Conservation (phyloP, 2,888 invertebrate species). For the Arenicola marina region DNA sequence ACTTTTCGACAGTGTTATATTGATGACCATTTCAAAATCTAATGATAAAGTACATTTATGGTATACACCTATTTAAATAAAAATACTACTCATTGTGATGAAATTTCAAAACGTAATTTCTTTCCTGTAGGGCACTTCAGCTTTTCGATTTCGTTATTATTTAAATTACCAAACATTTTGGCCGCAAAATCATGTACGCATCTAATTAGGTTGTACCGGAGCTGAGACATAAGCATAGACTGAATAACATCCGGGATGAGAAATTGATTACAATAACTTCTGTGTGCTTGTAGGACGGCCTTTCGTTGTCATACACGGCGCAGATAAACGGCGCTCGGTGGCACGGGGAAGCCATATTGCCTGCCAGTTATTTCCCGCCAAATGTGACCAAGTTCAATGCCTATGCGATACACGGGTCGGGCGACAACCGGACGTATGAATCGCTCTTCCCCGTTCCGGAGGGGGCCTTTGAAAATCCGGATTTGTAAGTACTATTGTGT, state of each 20-base stretch:
- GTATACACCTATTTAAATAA: background rate
- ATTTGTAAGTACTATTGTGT: constrained; percentile 59
- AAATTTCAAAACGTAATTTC: background rate
- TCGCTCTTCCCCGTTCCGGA: constrained; percentile 62
- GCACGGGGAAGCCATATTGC: constrained; percentile 61
- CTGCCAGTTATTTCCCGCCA: constrained; percentile 63
- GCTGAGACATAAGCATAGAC: background rate
- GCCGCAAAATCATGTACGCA: no score
- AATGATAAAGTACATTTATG: no score
- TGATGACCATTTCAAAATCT: no score
- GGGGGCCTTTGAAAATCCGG: constrained; percentile 57
- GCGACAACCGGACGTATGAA: constrained; percentile 60
- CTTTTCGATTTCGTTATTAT: no score
- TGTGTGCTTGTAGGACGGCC: constrained; percentile 51
- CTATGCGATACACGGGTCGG: constrained; percentile 65
- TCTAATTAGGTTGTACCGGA: no score
- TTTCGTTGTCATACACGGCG: constrained; percentile 53
- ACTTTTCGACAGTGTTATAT: no score
- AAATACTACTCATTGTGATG: background rate
- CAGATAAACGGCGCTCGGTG: constrained; percentile 54
- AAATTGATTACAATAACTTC: no score
- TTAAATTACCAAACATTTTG: no score
- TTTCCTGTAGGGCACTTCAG: no score
- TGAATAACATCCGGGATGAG: background rate
- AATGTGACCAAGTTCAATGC: constrained; percentile 64